phyloP scores from a whole-genome alignment of 2,797 vertebrate genomes.

The Allobates femoralis region DNA sequence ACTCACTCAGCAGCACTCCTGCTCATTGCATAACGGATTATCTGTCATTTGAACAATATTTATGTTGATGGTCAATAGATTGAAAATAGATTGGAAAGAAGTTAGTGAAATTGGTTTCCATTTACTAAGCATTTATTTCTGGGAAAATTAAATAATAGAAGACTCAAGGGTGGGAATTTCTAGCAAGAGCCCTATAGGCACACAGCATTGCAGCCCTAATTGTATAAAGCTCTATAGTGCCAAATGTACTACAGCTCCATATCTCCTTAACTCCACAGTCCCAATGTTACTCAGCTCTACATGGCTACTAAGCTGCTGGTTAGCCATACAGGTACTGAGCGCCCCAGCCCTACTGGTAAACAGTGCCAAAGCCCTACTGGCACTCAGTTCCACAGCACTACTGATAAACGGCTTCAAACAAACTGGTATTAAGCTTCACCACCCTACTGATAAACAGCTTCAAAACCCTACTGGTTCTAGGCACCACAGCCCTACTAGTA shows the following conservation, averaged over 20 bases:
- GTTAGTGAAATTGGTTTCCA: constrained; percentile 9
- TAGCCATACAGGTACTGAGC: no score
- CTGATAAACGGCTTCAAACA: no score
- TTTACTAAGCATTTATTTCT: background rate
- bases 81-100: constrained; percentile 10
- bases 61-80: constrained; percentile 1
- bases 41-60: background rate
- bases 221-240: no score
- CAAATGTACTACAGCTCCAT: background rate
- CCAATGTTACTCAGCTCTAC: no score
- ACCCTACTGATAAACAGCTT: background rate
- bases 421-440: no score
- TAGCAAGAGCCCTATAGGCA: background rate
- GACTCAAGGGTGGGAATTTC: background rate
- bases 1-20: background rate
- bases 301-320: no score
- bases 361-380: background rate
- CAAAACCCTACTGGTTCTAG: background rate
- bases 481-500: no score
- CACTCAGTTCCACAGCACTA: background rate
- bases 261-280: background rate
- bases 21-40: background rate
- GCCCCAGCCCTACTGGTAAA: accelerated
- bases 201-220: background rate
- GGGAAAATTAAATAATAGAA: constrained; percentile 7